A percentile compares a stretch with the other conserved stretches of the same genome.
phyloP scores from a whole-genome alignment of 2,113 vertebrate genomes.

The Mormyrus iriodes region DNA sequence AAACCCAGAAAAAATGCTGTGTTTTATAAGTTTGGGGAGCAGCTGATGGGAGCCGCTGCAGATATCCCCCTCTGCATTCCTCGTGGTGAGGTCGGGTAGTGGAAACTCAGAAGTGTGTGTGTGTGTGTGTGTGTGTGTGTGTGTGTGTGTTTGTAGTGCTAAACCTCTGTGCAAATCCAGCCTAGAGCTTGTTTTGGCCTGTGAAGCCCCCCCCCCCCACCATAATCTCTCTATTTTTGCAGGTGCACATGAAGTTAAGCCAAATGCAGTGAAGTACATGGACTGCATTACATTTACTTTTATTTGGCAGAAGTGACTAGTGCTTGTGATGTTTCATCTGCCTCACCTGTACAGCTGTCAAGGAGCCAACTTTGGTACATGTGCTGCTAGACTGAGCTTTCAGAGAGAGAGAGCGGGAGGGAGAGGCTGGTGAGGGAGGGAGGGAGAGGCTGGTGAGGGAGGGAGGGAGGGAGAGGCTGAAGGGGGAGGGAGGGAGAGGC shows the following conservation, averaged over 20 bases:
- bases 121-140: background rate
- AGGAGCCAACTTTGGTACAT: background rate
- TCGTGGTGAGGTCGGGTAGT: background rate
- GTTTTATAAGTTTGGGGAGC: background rate
- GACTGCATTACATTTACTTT: background rate
- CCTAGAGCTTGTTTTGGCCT: background rate
- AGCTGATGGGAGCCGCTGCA: background rate
- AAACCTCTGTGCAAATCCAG: background rate
- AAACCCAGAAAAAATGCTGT: background rate
- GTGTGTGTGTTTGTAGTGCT: background rate
- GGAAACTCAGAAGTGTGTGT: background rate
- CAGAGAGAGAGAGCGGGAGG: background rate
- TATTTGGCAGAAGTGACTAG: background rate
- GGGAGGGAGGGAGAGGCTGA: too few species aligned
- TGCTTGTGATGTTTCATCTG: background rate
- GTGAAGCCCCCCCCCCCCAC: background rate
- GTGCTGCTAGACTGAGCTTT: background rate
- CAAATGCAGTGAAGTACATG: background rate
- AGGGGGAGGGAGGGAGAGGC: too few species aligned
- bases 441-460: background rate
- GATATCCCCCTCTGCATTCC: background rate
- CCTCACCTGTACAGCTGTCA: background rate
- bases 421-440: background rate
- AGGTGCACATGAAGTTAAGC: background rate
- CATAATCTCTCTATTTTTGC: background rate